These are phyloP conservation scores for Pilophorus perplexus DNA, from an alignment of 2,888 invertebrate species.

Conservation along the genomic window DNA sequence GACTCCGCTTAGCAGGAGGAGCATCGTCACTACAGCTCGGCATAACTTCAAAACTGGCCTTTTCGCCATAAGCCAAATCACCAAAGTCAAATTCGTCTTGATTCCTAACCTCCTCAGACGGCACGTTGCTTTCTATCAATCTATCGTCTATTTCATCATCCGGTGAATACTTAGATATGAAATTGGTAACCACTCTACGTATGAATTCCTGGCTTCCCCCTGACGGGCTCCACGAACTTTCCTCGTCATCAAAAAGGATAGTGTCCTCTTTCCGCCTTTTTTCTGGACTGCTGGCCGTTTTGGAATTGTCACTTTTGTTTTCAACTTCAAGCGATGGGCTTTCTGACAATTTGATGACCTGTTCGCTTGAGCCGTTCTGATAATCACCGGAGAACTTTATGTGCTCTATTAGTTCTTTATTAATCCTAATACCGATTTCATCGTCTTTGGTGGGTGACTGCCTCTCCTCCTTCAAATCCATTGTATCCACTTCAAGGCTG, in stretches of 20 bases:
- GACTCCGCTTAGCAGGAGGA: neutral
- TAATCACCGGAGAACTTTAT: neutral
- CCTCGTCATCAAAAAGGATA: constrained; percentile 20
- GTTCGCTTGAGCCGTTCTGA: neutral
- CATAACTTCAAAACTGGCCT: too few species aligned
- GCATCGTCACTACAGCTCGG: too few species aligned
- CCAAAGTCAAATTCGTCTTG: too few species aligned
- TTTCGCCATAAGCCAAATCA: too few species aligned
- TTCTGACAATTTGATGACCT: neutral
- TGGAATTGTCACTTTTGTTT: neutral
- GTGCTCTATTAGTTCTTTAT: constrained; percentile 12
- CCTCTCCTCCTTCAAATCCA: constrained; percentile 22
- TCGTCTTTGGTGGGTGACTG: constrained; percentile 7
- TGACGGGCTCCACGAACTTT: constrained; percentile 18
- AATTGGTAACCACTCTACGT: constrained; percentile 13
- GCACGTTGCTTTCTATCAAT: too few species aligned
- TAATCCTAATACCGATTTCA: constrained; percentile 14
- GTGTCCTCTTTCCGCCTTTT: neutral
- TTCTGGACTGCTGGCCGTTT: neutral
- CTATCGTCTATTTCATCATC: too few species aligned
- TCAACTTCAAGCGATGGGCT: neutral
- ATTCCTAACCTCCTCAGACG: too few species aligned
- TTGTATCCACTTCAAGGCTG: neutral
- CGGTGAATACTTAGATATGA: constrained; percentile 7
- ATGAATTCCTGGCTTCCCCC: constrained; percentile 15